Conservation (phyloP, 2,113 vertebrate species). For the Chascanopsetta lugubris region DNA sequence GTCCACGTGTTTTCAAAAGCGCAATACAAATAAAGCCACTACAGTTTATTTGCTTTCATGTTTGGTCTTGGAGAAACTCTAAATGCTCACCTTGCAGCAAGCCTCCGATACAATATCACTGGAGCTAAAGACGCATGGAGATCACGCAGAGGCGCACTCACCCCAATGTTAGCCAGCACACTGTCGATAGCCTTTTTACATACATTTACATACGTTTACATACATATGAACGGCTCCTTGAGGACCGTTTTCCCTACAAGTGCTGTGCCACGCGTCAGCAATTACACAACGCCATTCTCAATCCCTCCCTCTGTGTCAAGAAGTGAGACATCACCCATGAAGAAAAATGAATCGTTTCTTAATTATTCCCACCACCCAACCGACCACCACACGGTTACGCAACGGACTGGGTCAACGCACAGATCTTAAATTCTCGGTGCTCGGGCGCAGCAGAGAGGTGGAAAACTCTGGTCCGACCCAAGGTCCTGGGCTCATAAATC, state of each 20-base stretch:
- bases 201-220: not conserved
- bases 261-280: not conserved
- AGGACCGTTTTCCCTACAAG: constrained; percentile 5
- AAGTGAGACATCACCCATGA: constrained; percentile 6
- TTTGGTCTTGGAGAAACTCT: too few relatives aligned
- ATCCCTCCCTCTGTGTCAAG: not conserved
- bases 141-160: too few relatives aligned
- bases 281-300: not conserved
- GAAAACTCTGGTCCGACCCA: constrained; percentile 50
- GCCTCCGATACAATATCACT: too few relatives aligned
- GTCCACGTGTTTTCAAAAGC: too few relatives aligned
- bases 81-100: too few relatives aligned
- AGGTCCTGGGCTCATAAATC: constrained; percentile 75
- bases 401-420: constrained; percentile 24
- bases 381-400: constrained; percentile 15
- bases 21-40: too few relatives aligned
- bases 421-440: constrained; percentile 56
- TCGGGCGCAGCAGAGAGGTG: constrained; percentile 44
- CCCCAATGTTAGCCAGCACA: too few relatives aligned
- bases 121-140: too few relatives aligned
- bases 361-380: constrained; percentile 19
- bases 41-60: too few relatives aligned
- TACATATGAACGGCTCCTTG: not conserved
- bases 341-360: constrained; percentile 22
- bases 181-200: too few relatives aligned